Evolutionary conservation across 1,140 invertebrate species (phyloP), one percentile per base, ranked within the genome.

Genomic region (Octopus bimaculoides): DNA sequence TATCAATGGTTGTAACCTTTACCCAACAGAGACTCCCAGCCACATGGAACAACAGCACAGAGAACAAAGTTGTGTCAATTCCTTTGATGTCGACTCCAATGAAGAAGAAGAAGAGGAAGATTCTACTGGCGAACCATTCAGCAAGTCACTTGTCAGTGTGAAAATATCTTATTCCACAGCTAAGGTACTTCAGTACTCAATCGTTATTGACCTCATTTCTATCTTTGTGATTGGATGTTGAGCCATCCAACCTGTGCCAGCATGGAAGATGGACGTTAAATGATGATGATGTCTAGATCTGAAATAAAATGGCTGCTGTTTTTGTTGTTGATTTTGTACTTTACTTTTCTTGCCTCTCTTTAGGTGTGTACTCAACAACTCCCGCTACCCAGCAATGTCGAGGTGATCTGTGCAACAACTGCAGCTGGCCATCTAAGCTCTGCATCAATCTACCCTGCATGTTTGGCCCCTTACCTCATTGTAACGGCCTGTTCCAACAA

Each of bases 401-500:
- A 97, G 88, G 94, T 98, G 5, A 93, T 97, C 78, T 95, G 96
- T 89, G 97, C 96, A 2, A 93, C 95, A 0, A 96, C 97, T 6
- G 96, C 97, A 1, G 97, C 97, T 5, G 97, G 98, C 4, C 97
- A 99, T 91, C 91, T 99, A 52, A 97, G 97, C 88, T 98, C 97
- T n/a, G 96, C 97, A 2, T 98, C 96, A 56, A 98, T 99, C 86
- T 99, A 99, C 91, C 97, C 98, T 26, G 97, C 97, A 71, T 99
- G 97, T 90, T 95, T 97, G 88, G 97, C 98, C 0, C 97, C 98
- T 0, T 99, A 99, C 87, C 95, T 97, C 75, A 92, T 99, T 75
- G 94, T 96, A 0, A 98, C 97, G 1, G 97, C 97, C 10, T 91
- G 89, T 81, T 86, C 88, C 4, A 89, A 91, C 84, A 89, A 89